Evolutionary conservation across 2,888 invertebrate genomes (phyloP).

Genomic region (Archaeoteleia sp.): DNA sequence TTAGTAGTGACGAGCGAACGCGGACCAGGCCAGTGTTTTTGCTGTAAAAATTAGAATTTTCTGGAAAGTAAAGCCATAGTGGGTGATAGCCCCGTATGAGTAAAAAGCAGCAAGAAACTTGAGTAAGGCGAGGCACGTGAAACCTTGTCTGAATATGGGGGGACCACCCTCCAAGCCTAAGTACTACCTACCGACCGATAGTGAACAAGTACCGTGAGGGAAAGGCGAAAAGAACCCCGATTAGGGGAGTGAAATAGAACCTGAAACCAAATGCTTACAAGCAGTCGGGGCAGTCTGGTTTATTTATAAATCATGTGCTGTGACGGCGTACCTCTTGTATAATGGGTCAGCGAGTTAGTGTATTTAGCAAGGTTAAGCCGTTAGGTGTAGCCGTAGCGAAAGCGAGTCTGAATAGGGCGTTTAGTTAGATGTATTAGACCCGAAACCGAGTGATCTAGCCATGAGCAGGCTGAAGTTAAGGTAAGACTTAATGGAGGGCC

Average conservation of each 20-base stretch:
- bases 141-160: conserved; percentile 35
- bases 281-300: conserved; percentile 62
- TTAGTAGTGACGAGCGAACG: conserved; percentile 28
- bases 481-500: conserved; percentile 52
- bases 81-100: conserved; percentile 21
- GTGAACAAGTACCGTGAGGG: conserved; percentile 77
- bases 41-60: neutral
- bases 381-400: conserved; percentile 19
- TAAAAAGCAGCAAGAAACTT: neutral
- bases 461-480: conserved; percentile 50
- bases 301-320: too few species aligned
- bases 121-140: conserved; percentile 41
- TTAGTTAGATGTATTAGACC: conserved; percentile 40
- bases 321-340: conserved; percentile 54
- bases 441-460: conserved; percentile 55
- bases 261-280: conserved; percentile 75
- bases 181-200: conserved; percentile 78
- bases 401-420: conserved; percentile 23
- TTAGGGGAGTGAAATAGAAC: conserved; percentile 77
- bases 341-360: conserved; percentile 44
- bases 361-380: conserved; percentile 40
- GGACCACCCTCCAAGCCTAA: conserved; percentile 74
- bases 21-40: conserved; percentile 10
- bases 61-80: conserved; percentile 10
- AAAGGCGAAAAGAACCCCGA: conserved; percentile 68